Percentiles rank a stretch among this genome's conserved stretches.
Conservation (phyloP, 1,140 invertebrate genomes). For the Orius insidiosus region DNA sequence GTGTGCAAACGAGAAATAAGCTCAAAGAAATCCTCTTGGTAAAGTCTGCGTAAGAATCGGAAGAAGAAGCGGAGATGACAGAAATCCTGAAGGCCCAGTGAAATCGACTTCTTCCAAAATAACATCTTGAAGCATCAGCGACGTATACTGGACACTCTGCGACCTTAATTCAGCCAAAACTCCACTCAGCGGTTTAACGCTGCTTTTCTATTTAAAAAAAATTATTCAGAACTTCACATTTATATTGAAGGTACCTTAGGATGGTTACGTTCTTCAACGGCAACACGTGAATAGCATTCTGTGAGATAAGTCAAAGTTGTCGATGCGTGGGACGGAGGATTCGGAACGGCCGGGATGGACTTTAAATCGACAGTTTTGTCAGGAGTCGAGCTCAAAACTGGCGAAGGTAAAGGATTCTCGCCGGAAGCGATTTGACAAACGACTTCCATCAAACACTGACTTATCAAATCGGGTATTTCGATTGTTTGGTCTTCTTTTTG, state of each 20-base stretch:
- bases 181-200: constrained; percentile 35
- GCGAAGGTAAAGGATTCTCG: constrained; percentile 36
- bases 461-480: constrained; percentile 33
- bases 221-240: too few species aligned
- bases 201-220: constrained; percentile 35
- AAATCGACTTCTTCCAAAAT: constrained; percentile 26
- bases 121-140: constrained; percentile 39
- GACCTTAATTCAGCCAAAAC: constrained; percentile 36
- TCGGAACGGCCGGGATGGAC: constrained; percentile 18
- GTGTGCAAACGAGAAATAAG: constrained; percentile 37
- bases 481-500: constrained; percentile 25
- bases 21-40: constrained; percentile 47
- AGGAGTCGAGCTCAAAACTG: constrained; percentile 10
- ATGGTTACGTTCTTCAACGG: constrained; percentile 47
- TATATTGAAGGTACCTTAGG: too few species aligned
- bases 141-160: constrained; percentile 42
- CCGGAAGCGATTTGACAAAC: constrained; percentile 39
- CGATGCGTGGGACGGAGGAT: constrained; percentile 21
- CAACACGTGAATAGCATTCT: constrained; percentile 48
- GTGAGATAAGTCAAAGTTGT: constrained; percentile 37
- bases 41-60: constrained; percentile 43
- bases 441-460: constrained; percentile 50
- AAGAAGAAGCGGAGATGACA: constrained; percentile 35
- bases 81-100: constrained; percentile 9
- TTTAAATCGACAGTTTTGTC: constrained; percentile 21